Evolutionary conservation across 2,113 vertebrate species (phyloP).

Genomic region (Lophura nycthemera): DNA sequence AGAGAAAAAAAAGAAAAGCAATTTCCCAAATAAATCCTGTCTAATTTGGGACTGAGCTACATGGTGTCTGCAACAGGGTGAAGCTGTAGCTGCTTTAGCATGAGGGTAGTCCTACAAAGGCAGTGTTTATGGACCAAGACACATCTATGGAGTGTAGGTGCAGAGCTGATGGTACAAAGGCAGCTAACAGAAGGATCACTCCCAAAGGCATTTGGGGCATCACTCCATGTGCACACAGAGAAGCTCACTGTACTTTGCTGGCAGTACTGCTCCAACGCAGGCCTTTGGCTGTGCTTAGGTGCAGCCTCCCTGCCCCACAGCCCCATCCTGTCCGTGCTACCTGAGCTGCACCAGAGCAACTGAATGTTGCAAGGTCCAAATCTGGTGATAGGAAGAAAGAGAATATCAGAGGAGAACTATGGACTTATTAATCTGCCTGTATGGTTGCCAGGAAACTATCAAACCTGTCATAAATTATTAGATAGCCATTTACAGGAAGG

Average conservation of each 20-base stretch:
- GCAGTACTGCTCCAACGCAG: fast-evolving
- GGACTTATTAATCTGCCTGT: conserved; percentile 49
- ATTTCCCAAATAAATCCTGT: background rate
- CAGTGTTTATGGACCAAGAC: background rate
- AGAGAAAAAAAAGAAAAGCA: background rate
- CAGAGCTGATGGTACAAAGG: background rate
- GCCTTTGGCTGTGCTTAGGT: background rate
- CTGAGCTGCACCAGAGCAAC: conserved; percentile 1
- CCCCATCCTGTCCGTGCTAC: background rate
- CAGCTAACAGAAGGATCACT: background rate
- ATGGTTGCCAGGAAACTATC: conserved; percentile 38
- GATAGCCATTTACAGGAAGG: conserved; percentile 6
- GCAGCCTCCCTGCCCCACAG: background rate
- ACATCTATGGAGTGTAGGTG: background rate
- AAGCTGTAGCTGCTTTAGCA: background rate
- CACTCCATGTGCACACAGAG: fast-evolving
- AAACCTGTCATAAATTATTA: conserved; percentile 38
- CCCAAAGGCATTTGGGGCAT: background rate
- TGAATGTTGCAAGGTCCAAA: conserved; percentile 41
- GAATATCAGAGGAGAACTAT: conserved; percentile 21
- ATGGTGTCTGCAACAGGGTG: fast-evolving
- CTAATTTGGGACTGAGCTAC: background rate
- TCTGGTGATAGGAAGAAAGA: background rate
- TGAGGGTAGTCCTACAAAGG: background rate
- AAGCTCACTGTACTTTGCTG: background rate